Base-by-base conservation (phyloP, 2,113 vertebrate genomes). In the Geococcyx californianus region DNA sequence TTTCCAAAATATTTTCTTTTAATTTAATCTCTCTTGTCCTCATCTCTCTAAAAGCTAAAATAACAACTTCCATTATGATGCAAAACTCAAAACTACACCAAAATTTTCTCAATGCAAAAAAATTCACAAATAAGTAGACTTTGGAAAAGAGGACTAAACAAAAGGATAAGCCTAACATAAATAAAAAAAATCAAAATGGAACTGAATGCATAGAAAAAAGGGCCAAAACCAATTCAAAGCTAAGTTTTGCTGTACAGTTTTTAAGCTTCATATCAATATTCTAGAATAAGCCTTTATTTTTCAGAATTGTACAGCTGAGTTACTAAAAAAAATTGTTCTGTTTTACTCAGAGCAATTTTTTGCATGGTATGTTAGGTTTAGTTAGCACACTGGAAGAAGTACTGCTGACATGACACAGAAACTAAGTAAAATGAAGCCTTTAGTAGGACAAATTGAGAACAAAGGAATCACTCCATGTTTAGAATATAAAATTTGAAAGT, bases 401-500 rank as follows among this genome's bases (percentile, higher is more conserved):
- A 70, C 21, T 89, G 34, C 68, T 87, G 84, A 92, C 60, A 64
- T 42, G 69, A 91, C 63, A 77, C 0, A 82, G 73, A 38, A 94
- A 82, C 15, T 40, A 58, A 89, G 28, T 29, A 91, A 95, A 89
- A 83, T 19, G 10, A 89, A 73, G 38, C 20, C 70, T 84, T 85
- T 91, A 85, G 36, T 7, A 69, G 75, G 40, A 83, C 25, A 93
- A 95, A 74, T 15, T 80, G 42, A 90, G 70, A 95, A 91, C 47
- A 62, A 60, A 83, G 34, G 34, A 93, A 79, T 80, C 56, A n/a
- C 34, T 83, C 9, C 34, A 84, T 29, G 55, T 86, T 90, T 78
- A 87, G 67, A 84, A 66, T 67, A 90, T 16, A 88, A 74, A 90
- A 54, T 34, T 47, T 77, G 45, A 85, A 75, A 95, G 72, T 16